Evolutionary conservation across 2,113 vertebrate genomes (phyloP).

Genomic region (Sylvicapra grimmia): DNA sequence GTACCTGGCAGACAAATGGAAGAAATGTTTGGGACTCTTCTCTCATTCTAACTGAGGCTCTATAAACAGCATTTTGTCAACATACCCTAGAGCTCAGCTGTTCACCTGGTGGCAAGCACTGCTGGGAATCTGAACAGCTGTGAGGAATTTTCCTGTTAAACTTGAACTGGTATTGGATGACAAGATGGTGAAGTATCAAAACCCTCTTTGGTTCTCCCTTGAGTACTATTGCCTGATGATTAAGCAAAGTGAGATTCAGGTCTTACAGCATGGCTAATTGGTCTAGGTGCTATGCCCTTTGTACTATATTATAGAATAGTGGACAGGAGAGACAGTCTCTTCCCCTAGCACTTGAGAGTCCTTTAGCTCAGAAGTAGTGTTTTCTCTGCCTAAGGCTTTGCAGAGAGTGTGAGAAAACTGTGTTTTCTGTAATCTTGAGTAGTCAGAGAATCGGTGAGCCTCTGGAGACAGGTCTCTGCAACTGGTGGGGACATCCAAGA

Average conservation of each 20-base stretch:
- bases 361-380: background rate
- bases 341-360: background rate
- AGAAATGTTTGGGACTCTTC: background rate
- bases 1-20: background rate
- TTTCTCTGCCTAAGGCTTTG: background rate
- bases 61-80: background rate
- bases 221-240: background rate
- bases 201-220: background rate
- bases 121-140: background rate
- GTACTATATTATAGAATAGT: background rate
- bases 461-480: background rate
- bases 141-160: background rate
- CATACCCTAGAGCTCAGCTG: background rate
- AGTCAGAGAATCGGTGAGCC: background rate
- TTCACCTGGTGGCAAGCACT: background rate
- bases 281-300: slow-evolving; percentile 26
- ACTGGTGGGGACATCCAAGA: background rate
- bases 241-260: background rate
- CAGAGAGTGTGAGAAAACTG: background rate
- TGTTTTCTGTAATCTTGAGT: background rate
- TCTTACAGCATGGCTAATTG: background rate
- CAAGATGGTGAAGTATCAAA: background rate
- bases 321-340: background rate
- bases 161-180: background rate
- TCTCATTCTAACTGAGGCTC: background rate